Evolutionary conservation across 53 echinoderm and acorn worm genomes (phyloP).

Genomic region (Crossaster papposus): DNA sequence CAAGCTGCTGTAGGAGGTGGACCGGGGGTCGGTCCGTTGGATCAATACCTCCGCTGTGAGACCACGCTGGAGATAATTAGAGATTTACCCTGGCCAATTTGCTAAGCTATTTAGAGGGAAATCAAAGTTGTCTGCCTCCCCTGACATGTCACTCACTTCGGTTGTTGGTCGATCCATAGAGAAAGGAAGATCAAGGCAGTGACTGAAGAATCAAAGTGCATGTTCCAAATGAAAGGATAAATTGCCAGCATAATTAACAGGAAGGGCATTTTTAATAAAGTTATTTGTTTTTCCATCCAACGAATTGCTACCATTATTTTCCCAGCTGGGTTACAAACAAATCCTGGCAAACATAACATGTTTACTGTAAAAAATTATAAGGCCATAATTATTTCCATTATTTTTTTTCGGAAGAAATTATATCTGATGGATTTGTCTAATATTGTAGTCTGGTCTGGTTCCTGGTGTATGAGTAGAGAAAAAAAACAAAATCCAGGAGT

Average conservation of each 20-base stretch:
- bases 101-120: conserved; percentile 48
- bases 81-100: conserved; percentile 51
- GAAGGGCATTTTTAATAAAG: background rate
- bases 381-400: background rate
- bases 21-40: conserved; percentile 17
- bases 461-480: background rate
- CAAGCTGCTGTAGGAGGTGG: background rate
- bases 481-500: background rate
- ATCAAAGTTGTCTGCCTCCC: conserved; percentile 26
- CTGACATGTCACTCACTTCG: conserved; percentile 40
- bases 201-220: background rate
- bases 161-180: background rate
- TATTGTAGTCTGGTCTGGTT: background rate
- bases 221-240: background rate
- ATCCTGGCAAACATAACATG: conserved; percentile 8
- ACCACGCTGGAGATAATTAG: conserved; percentile 33
- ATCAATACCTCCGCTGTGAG: conserved; percentile 46
- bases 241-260: background rate
- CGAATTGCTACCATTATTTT: background rate
- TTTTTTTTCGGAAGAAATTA: background rate
- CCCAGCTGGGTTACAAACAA: background rate
- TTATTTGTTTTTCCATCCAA: background rate
- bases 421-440: background rate
- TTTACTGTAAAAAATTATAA: background rate
- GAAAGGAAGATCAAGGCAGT: background rate